phyloP scores from a whole-genome alignment of 2,113 vertebrate genomes.

The Hydrochoerus hydrochaeris region DNA sequence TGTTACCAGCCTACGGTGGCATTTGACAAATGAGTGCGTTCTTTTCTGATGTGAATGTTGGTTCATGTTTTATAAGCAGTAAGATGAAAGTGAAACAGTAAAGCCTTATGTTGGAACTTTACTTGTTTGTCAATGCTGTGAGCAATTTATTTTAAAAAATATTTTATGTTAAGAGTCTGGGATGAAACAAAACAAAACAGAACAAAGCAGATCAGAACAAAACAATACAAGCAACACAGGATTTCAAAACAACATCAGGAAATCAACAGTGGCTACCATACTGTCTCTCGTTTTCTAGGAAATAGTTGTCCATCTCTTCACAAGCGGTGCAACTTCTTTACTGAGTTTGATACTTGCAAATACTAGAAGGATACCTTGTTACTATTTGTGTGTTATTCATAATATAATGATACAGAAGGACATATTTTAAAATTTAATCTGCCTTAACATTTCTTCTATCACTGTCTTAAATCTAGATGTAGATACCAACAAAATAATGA shows the following conservation, averaged over 20 bases:
- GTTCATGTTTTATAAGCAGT: constrained; percentile 7
- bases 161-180: too few relatives aligned
- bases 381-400: neutral
- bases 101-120: neutral
- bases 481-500: constrained; percentile 33
- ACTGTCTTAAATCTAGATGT: constrained; percentile 1
- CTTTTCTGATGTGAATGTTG: neutral
- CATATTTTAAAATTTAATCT: constrained; percentile 11
- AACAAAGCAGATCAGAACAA: too few relatives aligned
- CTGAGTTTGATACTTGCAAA: constrained; percentile 13
- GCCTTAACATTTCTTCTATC: neutral
- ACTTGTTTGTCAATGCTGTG: neutral
- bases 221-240: too few relatives aligned
- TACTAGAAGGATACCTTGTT: neutral
- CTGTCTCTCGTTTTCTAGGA: too few relatives aligned
- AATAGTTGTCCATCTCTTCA: too few relatives aligned
- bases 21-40: neutral
- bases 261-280: too few relatives aligned
- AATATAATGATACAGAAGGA: neutral
- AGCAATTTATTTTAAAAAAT: neutral
- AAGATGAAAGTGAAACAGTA: neutral
- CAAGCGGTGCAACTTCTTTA: neutral
- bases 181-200: too few relatives aligned
- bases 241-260: too few relatives aligned
- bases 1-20: neutral